Percentiles rank a stretch among this genome's conserved stretches.
Conservation (phyloP, 2,888 invertebrate genomes). For the Bembecia ichneumoniformis region DNA sequence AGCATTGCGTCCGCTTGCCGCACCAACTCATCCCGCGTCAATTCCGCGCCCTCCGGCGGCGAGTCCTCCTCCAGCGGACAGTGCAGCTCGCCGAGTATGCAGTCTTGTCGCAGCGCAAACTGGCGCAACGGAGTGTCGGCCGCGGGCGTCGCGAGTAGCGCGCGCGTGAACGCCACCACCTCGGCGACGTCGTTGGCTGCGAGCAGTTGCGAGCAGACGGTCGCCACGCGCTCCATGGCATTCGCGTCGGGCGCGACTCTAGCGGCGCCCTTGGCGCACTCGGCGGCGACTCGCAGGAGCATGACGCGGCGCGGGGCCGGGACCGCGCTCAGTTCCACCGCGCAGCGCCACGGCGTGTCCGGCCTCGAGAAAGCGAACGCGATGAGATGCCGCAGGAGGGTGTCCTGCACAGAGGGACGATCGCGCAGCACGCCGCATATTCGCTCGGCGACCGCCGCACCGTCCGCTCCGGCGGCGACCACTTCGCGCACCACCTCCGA, state of each 20-base stretch:
- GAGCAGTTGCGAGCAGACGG: conserved; percentile 1
- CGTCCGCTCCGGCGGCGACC: conserved; percentile 6
- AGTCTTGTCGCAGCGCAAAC: conserved; percentile 27
- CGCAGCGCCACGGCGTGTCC: conserved; percentile 76
- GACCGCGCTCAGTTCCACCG: conserved; percentile 48
- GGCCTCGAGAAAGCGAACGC: conserved; percentile 74
- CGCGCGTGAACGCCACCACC: conserved; percentile 1
- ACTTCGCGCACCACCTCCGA: conserved; percentile 6
- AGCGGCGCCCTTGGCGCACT: not conserved
- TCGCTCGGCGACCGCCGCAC: conserved; percentile 10
- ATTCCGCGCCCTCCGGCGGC: too few species aligned
- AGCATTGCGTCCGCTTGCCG: too few species aligned
- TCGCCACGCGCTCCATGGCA: conserved; percentile 4
- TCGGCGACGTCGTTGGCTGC: conserved; percentile 15
- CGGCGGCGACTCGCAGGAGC: conserved; percentile 2
- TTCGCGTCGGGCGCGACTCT: conserved; percentile 22
- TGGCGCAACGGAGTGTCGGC: conserved; percentile 7
- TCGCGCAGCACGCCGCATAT: conserved; percentile 13
- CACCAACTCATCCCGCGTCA: too few species aligned
- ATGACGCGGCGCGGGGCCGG: conserved; percentile 11
- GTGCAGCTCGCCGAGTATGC: conserved; percentile 26
- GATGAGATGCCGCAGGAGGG: conserved; percentile 53
- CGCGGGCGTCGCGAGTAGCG: not conserved
- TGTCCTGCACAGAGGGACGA: conserved; percentile 70
- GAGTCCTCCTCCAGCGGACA: conserved; percentile 31